phyloP scores from a whole-genome alignment of 2,797 vertebrate genomes.

The Chromis chromis region DNA sequence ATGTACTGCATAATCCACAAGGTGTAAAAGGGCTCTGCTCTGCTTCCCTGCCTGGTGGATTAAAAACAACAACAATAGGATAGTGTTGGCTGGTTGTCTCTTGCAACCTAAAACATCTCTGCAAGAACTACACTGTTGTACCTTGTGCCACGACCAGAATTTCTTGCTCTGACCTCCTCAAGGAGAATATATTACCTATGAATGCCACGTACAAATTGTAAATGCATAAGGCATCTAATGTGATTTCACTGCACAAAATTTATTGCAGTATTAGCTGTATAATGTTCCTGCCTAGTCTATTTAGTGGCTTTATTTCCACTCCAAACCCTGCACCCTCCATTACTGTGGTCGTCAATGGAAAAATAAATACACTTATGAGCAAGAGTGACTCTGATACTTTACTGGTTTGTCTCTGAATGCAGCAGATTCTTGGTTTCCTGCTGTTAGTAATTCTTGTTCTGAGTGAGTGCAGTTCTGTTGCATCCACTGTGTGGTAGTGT shows the following conservation, averaged over 20 bases:
- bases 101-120: neutral
- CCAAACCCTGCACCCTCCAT: neutral
- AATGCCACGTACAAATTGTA: neutral
- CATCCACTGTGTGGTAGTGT: neutral
- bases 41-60: neutral
- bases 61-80: conserved; percentile 1
- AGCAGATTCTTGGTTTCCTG: conserved; percentile 16
- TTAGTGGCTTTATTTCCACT: neutral
- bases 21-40: neutral
- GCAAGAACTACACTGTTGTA: no score
- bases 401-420: conserved; percentile 24
- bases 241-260: neutral
- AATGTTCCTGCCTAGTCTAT: neutral
- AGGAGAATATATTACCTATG: neutral
- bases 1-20: conserved; percentile 13
- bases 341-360: conserved; percentile 6
- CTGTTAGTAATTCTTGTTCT: neutral
- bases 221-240: neutral
- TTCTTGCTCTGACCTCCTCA: neutral
- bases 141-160: neutral
- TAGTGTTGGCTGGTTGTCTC: neutral
- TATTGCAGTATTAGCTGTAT: neutral
- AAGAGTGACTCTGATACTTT: conserved; percentile 1
- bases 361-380: neutral
- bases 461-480: neutral